Conservation (phyloP, 2,888 invertebrate genomes). For the Cantharis lateralis region DNA sequence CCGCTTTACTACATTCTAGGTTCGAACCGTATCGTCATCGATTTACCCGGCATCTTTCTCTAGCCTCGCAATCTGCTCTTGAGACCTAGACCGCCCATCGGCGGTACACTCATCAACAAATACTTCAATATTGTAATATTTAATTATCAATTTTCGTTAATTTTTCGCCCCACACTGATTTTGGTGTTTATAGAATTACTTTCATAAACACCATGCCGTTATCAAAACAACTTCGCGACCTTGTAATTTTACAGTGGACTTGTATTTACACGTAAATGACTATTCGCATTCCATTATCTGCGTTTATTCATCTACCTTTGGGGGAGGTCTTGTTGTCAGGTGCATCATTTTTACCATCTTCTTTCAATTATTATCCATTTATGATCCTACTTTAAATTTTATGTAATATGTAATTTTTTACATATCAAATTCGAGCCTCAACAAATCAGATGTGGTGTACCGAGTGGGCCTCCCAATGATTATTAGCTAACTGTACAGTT, state of each 20-base stretch:
- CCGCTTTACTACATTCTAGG: conserved; percentile 24
- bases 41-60: conserved; percentile 35
- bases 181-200: neutral
- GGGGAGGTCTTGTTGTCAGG: neutral
- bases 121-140: neutral
- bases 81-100: conserved; percentile 11
- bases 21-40: conserved; percentile 31
- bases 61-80: conserved; percentile 24
- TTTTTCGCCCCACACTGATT: neutral
- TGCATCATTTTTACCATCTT: neutral
- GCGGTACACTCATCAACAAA: conserved; percentile 16
- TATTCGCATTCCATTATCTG: neutral
- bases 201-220: neutral
- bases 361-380: no score
- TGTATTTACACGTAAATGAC: neutral
- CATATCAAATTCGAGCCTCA: neutral
- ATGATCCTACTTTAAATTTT: neutral
- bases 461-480: no score
- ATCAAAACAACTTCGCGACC: neutral
- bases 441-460: neutral
- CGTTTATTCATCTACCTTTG: neutral
- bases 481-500: no score
- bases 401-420: neutral
- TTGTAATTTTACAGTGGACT: neutral
- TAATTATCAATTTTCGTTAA: neutral